Conservation (phyloP, 2,113 vertebrate species). For the Chinchilla lanigera region DNA sequence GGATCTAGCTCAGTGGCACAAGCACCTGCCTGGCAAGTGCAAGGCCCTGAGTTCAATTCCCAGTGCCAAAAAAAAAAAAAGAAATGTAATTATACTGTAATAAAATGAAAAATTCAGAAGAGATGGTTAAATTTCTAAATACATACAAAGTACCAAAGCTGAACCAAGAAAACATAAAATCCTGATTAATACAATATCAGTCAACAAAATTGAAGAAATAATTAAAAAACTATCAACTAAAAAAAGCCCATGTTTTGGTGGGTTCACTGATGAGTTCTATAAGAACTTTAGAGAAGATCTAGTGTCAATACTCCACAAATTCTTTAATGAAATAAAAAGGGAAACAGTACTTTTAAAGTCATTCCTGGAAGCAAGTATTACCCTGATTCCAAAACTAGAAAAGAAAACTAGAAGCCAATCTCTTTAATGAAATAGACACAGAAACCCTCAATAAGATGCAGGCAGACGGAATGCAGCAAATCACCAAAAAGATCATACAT, state of each 20-base stretch:
- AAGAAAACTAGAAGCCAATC: not conserved
- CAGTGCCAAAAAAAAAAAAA: no score
- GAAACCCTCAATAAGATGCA: not conserved
- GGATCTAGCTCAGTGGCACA: no score
- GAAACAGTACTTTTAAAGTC: not conserved
- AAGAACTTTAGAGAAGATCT: not conserved
- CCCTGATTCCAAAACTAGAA: not conserved
- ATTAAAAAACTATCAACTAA: not conserved
- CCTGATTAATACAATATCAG: not conserved
- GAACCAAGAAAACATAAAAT: not conserved
- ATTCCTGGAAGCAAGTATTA: not conserved
- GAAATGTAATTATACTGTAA: no score
- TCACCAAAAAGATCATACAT: not conserved
- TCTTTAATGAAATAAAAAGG: not conserved
- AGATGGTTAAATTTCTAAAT: not conserved
- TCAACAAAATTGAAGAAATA: not conserved
- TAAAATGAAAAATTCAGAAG: not conserved
- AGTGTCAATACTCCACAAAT: no score
- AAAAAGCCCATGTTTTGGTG: not conserved
- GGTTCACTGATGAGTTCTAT: not conserved
- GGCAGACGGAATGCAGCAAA: not conserved
- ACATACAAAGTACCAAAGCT: not conserved
- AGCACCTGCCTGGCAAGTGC: no score
- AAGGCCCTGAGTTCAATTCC: no score
- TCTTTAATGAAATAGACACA: not conserved